Evolutionary conservation across 92 coral and sea anemone species (phyloP).

Genomic region (Palythoa heliodiscus): DNA sequence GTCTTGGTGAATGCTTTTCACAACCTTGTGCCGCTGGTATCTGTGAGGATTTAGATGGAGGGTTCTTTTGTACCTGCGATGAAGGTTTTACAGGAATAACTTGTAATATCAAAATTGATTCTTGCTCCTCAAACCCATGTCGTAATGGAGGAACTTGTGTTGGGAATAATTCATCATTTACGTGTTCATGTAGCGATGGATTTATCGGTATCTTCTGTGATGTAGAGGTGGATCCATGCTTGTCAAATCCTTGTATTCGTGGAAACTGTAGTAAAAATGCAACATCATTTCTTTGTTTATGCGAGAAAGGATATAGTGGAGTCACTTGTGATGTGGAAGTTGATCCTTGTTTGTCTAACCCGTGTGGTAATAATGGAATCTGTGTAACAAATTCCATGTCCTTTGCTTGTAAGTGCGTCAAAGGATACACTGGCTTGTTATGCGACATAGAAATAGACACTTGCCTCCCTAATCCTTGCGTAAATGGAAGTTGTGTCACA

Average conservation of each 20-base stretch:
- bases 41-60: slow-evolving; percentile 58
- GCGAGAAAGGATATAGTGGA: slow-evolving; percentile 73
- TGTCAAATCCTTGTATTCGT: slow-evolving; percentile 70
- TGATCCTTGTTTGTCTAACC: slow-evolving; percentile 68
- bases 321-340: slow-evolving; percentile 53
- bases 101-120: slow-evolving; percentile 60
- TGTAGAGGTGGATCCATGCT: slow-evolving; percentile 65
- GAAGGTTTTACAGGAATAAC: slow-evolving; percentile 72
- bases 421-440: slow-evolving; percentile 61
- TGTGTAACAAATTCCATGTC: slow-evolving; percentile 52
- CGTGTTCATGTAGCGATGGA: slow-evolving; percentile 67
- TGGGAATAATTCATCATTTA: slow-evolving; percentile 46
- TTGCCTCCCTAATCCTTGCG: slow-evolving; percentile 66
- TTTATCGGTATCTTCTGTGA: slow-evolving; percentile 78
- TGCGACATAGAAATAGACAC: slow-evolving; percentile 60
- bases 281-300: slow-evolving; percentile 66
- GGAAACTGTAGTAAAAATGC: slow-evolving; percentile 67
- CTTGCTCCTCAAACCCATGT: slow-evolving; percentile 68
- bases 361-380: slow-evolving; percentile 65
- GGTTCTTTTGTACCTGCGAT: slow-evolving; percentile 69
- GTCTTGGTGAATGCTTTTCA: slow-evolving; percentile 54
- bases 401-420: slow-evolving; percentile 62
- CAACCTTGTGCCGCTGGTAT: slow-evolving; percentile 73
- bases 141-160: slow-evolving; percentile 66
- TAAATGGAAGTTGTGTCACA: slow-evolving; percentile 58